These are phyloP conservation scores for Caradrina clavipalpis DNA, from an alignment of 2,888 invertebrate genomes.

Conservation along the genomic window DNA sequence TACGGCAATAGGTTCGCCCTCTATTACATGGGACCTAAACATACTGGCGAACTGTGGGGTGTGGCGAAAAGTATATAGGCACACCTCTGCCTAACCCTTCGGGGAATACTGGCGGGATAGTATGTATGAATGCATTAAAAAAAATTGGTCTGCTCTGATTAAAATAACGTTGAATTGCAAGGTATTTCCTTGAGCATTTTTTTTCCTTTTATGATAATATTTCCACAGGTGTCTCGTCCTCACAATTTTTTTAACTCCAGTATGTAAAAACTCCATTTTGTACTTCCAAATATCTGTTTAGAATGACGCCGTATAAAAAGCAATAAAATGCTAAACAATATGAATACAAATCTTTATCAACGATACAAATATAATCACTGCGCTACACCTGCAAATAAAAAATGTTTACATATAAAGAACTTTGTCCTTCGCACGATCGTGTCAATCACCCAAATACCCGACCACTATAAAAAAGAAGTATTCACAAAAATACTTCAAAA, in stretches of 20 bases:
- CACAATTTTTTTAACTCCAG: conserved; percentile 5
- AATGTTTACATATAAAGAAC: conserved; percentile 49
- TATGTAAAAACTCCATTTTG: conserved; percentile 22
- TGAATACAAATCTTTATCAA: conserved; percentile 62
- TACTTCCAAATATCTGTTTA: conserved; percentile 34
- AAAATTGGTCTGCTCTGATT: too few relatives aligned
- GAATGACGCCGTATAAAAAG: conserved; percentile 42
- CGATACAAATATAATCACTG: conserved; percentile 64
- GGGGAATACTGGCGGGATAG: too few relatives aligned
- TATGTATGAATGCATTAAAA: too few relatives aligned
- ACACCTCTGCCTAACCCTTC: too few relatives aligned
- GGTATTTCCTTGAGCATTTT: too few relatives aligned
- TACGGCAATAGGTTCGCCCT: too few relatives aligned
- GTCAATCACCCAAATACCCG: conserved; percentile 66
- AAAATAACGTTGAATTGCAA: too few relatives aligned
- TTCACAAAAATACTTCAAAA: conserved; percentile 69
- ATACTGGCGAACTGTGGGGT: too few relatives aligned
- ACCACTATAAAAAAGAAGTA: conserved; percentile 53
- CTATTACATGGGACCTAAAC: too few relatives aligned
- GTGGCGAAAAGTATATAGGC: too few relatives aligned
- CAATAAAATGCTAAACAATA: conserved; percentile 47
- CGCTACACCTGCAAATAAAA: conserved; percentile 56
- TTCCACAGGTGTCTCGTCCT: conserved; percentile 10
- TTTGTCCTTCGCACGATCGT: conserved; percentile 54
- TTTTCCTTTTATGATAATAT: not conserved